These are phyloP conservation scores for Seira sanloemensis DNA, from an alignment of 2,888 invertebrate genomes.

Conservation along the genomic window DNA sequence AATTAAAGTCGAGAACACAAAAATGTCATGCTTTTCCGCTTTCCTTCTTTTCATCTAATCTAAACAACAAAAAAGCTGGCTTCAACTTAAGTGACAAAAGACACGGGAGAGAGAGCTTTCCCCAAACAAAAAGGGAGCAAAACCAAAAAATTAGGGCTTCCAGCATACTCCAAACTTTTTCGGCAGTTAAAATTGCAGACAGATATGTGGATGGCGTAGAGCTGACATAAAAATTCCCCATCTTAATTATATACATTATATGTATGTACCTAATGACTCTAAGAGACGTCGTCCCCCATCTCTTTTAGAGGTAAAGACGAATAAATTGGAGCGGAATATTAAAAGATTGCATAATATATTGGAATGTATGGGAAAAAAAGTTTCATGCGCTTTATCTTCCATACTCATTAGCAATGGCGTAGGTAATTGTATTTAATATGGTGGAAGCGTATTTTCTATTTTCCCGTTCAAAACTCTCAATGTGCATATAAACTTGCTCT, in stretches of 20 bases:
- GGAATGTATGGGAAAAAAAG: background rate
- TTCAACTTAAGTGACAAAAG: background rate
- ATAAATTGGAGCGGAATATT: background rate
- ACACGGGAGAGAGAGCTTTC: background rate
- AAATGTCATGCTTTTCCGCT: constrained; percentile 11
- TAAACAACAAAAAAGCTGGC: background rate
- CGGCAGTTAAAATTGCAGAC: background rate
- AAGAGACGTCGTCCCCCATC: background rate
- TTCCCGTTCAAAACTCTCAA: too few relatives aligned
- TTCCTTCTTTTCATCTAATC: background rate
- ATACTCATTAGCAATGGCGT: too few relatives aligned
- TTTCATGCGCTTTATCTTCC: background rate
- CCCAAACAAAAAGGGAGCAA: background rate
- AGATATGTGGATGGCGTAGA: background rate
- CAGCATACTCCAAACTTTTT: background rate
- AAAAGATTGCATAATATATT: too few relatives aligned
- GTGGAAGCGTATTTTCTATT: too few relatives aligned
- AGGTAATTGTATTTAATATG: too few relatives aligned
- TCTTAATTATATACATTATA: background rate
- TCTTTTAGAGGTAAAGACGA: background rate
- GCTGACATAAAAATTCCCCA: background rate
- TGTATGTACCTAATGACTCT: background rate
- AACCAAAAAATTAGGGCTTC: background rate
- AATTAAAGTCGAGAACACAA: constrained; percentile 34
- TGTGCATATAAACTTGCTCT: background rate